phyloP scores from a whole-genome alignment of 30 jellyfish, hydroid and myxozoan genomes.

The Nemopilema nomurai region DNA sequence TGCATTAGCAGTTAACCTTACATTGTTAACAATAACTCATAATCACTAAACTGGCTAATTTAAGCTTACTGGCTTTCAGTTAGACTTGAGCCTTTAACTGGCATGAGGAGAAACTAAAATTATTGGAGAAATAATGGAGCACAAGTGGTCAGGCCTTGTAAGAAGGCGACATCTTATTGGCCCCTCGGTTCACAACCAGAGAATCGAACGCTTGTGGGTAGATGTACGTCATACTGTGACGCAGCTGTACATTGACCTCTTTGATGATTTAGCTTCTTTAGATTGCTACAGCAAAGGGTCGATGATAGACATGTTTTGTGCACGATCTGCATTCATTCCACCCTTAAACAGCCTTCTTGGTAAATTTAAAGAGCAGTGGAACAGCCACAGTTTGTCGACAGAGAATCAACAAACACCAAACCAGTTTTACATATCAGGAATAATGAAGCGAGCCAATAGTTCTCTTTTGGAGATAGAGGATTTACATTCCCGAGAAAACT shows the following conservation, averaged over 20 bases:
- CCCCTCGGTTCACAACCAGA: constrained; percentile 7
- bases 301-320: constrained; percentile 2
- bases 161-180: neutral
- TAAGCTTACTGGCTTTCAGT: neutral
- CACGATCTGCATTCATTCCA: neutral
- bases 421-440: no score
- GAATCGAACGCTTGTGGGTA: no score
- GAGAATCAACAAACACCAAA: no score
- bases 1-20: neutral
- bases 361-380: neutral
- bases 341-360: neutral
- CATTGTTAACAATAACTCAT: neutral
- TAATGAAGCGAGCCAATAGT: constrained; percentile 18
- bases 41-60: no score
- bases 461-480: constrained; percentile 13
- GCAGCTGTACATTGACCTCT: neutral
- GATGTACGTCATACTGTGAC: neutral
- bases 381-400: neutral
- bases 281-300: neutral
- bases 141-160: constrained; percentile 2
- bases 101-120: neutral
- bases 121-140: constrained; percentile 6
- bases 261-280: neutral
- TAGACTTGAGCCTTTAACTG: neutral
- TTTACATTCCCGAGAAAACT: constrained; percentile 3